Percentiles rank a stretch among this genome's conserved stretches.
Evolutionary conservation across 1,140 invertebrate genomes (phyloP).

Genomic region (Octopus bimaculoides): DNA sequence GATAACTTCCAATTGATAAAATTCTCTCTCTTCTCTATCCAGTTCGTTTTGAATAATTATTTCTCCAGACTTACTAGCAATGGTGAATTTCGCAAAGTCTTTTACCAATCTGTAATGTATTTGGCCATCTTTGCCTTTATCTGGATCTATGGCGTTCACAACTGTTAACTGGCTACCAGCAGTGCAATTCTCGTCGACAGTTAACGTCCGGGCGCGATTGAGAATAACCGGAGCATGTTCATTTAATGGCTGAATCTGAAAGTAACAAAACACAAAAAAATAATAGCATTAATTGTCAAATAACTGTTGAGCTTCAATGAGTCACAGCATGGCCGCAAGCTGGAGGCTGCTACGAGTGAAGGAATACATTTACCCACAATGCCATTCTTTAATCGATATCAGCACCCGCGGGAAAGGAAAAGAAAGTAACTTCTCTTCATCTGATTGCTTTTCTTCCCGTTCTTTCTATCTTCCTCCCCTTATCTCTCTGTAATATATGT

Average conservation of each 20-base stretch:
- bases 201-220: neutral
- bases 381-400: too few species aligned
- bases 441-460: too few species aligned
- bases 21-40: constrained; percentile 30
- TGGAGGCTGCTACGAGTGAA: too few species aligned
- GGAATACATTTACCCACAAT: too few species aligned
- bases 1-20: constrained; percentile 24
- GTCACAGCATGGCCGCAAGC: too few species aligned
- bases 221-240: neutral
- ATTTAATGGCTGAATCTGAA: neutral
- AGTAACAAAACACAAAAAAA: too few species aligned
- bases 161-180: neutral
- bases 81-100: constrained; percentile 26
- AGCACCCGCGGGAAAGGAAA: too few species aligned
- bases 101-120: constrained; percentile 20
- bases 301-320: too few species aligned
- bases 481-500: too few species aligned
- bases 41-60: constrained; percentile 23
- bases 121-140: neutral
- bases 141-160: neutral
- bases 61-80: constrained; percentile 31
- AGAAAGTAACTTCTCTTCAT: too few species aligned
- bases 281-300: too few species aligned
- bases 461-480: too few species aligned
- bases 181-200: neutral